These are phyloP conservation scores for Hoplias malabaricus DNA, from an alignment of 2,113 vertebrate species.

Conservation along the genomic window DNA sequence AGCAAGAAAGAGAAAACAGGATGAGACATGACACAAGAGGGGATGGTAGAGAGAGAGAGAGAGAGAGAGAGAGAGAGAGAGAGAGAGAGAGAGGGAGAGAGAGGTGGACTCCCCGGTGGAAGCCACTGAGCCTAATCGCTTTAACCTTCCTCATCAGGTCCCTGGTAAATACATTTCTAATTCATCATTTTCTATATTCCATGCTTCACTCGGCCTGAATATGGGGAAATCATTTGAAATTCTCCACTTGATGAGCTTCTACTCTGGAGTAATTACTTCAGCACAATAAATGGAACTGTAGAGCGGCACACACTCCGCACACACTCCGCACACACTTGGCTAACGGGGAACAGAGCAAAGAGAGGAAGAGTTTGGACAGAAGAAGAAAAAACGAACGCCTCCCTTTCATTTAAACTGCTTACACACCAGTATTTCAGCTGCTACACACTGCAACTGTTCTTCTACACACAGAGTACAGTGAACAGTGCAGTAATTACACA, in stretches of 20 bases:
- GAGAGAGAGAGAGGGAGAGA: background rate
- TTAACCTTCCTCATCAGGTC: constrained; percentile 70
- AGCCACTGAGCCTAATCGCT: constrained; percentile 72
- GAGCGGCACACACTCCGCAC: constrained; percentile 33
- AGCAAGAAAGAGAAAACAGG: too few relatives aligned
- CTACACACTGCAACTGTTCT: too few relatives aligned
- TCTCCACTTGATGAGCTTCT: constrained; percentile 79
- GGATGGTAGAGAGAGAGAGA: too few relatives aligned
- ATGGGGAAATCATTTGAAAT: constrained; percentile 79
- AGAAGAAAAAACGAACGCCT: constrained; percentile 29
- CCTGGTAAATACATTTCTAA: constrained; percentile 73
- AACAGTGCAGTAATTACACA: too few relatives aligned
- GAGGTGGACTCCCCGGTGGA: constrained; percentile 46
- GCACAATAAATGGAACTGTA: constrained; percentile 72
- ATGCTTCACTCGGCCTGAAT: constrained; percentile 69
- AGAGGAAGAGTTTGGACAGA: constrained; percentile 38
- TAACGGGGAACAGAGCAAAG: constrained; percentile 15
- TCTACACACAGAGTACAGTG: too few relatives aligned
- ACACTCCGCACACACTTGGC: constrained; percentile 32
- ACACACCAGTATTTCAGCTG: too few relatives aligned
- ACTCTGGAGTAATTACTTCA: constrained; percentile 77
- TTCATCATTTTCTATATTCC: constrained; percentile 77
- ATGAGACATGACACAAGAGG: too few relatives aligned
- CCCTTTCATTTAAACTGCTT: background rate
- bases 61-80: too few relatives aligned